Base-by-base conservation (phyloP, 2,113 vertebrate genomes). In the Pangasianodon gigas region DNA sequence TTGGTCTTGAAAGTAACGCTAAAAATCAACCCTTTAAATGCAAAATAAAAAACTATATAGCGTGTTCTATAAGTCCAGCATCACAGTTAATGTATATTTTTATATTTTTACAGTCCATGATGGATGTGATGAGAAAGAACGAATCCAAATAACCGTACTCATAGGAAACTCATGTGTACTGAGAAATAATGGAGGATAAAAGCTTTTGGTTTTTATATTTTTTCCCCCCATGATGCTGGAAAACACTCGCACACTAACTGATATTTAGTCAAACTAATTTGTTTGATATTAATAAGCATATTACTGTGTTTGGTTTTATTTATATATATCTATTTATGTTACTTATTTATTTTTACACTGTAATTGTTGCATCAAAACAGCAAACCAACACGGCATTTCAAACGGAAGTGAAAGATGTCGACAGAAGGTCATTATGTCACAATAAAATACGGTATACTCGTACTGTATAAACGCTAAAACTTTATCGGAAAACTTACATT, bases 401-500 rank as follows among this genome's bases (percentile, higher is more conserved):
- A 65, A 65, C 62, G 0, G 65, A 37, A n/a, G 62, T 13, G 32
- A 37, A 37, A 37, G 37, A 37, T 37, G 37, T 37, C 37, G 37
- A 37, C 67, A 37, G 32, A 41, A 41, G 16, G 32, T 74, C n/a
- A 69, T 32, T 14, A 32, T 41, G 32, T 18, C 16, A 21, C 32
- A 41, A 9, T 74, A 19, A 41, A 74, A 74, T 3, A 74, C 16
- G 32, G 67, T 62, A 29, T 1, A 24, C 29, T 69, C 65, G 0
- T 2, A n/a, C 65, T 69, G n/a, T 26, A 62, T 60, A 60, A 60
- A 24, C 6, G 1, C 0, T 19, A 32, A 41, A 74, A 41, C 32
- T 74, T 41, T 74, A 74, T 41, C 7, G 54, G 1, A 11, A n/a
- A 74, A 26, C 19, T 96, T 92, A 97, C 97, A 89, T 94, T 97